Conservation (phyloP, 37 sponge, comb jelly and placozoan genomes). For the Spongia lamella region DNA sequence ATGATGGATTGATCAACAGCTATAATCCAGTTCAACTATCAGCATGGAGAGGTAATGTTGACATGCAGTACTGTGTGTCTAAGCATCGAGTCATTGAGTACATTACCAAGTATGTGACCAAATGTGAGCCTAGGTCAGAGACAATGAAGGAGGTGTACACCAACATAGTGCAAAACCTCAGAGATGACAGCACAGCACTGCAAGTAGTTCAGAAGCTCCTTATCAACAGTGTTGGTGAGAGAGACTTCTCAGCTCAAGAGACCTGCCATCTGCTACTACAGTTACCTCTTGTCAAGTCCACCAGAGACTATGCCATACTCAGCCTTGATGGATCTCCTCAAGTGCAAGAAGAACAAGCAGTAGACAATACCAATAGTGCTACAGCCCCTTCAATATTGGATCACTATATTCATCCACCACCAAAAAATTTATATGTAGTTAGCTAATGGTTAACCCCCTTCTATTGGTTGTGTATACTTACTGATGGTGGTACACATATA, state of each 20-base stretch:
- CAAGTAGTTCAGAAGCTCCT: no score
- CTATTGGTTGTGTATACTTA: no score
- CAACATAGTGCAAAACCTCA: conserved; percentile 17
- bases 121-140: conserved; percentile 32
- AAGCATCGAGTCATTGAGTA: conserved; percentile 27
- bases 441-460: no score
- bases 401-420: conserved; percentile 17
- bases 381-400: conserved; percentile 23
- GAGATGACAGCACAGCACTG: conserved; percentile 5
- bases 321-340: conserved; percentile 41
- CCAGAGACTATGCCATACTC: conserved; percentile 25
- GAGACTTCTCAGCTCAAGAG: conserved; percentile 49
- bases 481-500: no score
- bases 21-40: no score
- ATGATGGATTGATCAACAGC: no score
- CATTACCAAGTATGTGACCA: conserved; percentile 37
- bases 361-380: not conserved
- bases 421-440: no score
- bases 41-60: conserved; percentile 63
- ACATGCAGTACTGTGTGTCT: conserved; percentile 58
- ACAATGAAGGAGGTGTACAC: conserved; percentile 37
- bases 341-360: not conserved
- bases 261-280: no score
- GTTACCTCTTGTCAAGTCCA: conserved; percentile 30
- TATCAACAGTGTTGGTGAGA: conserved; percentile 35